These are phyloP conservation scores for Drosophila macrothrix DNA, from an alignment of 2,888 invertebrate genomes.

Conservation along the genomic window DNA sequence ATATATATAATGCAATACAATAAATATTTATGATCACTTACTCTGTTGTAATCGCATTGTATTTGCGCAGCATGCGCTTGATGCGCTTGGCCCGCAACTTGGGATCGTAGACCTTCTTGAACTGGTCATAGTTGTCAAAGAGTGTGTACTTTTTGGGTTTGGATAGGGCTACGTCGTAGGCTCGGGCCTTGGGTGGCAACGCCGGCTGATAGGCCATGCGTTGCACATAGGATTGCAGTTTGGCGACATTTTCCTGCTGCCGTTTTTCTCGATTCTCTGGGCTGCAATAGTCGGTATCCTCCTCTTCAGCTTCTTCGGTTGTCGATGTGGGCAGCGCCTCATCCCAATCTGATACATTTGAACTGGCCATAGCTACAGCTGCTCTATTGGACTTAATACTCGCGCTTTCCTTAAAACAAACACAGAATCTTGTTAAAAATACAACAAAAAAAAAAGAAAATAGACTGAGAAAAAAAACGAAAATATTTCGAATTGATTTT, in stretches of 20 bases:
- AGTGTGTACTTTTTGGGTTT: slow-evolving; percentile 60
- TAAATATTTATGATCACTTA: slow-evolving; percentile 34
- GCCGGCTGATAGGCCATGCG: slow-evolving; percentile 80
- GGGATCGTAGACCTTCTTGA: slow-evolving; percentile 68
- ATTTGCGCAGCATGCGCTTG: slow-evolving; percentile 68
- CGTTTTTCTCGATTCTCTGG: slow-evolving; percentile 52
- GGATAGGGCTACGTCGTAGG: slow-evolving; percentile 67
- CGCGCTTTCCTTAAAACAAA: slow-evolving; percentile 1
- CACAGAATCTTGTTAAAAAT: slow-evolving; percentile 12
- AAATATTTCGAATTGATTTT: slow-evolving; percentile 14
- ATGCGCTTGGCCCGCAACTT: slow-evolving; percentile 71
- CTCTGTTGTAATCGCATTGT: slow-evolving; percentile 71
- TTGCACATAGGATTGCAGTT: slow-evolving; percentile 72
- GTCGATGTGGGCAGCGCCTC: slow-evolving; percentile 62
- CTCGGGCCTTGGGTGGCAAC: slow-evolving; percentile 60
- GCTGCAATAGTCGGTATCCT: slow-evolving; percentile 61
- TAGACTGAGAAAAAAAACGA: not conserved
- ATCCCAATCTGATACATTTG: slow-evolving; percentile 76
- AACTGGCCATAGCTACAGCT: slow-evolving; percentile 60
- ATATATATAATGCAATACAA: no score
- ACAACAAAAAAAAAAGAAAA: slow-evolving; percentile 4
- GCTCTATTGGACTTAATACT: not conserved
- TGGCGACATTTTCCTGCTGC: slow-evolving; percentile 62
- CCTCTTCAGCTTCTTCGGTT: slow-evolving; percentile 54
- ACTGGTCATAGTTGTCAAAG: slow-evolving; percentile 64